phyloP scores from a whole-genome alignment of 1,140 invertebrate genomes.

The Proales similis region DNA sequence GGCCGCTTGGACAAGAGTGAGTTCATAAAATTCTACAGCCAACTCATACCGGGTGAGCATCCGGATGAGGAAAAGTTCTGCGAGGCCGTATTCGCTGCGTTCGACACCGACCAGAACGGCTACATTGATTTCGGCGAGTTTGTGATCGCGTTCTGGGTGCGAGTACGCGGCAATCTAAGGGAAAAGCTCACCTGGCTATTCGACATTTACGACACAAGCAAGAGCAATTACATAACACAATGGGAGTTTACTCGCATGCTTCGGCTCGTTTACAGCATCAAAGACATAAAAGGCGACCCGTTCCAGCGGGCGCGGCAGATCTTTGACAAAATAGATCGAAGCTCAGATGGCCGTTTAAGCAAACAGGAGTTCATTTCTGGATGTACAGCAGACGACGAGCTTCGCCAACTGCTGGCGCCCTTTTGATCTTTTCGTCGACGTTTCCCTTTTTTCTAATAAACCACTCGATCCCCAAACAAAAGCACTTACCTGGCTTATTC shows the following conservation, averaged over 20 bases:
- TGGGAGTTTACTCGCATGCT: conserved; percentile 24
- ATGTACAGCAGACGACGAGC: conserved; percentile 2
- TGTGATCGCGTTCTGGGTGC: conserved; percentile 17
- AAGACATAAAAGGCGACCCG: conserved; percentile 1
- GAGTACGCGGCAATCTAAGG: conserved; percentile 13
- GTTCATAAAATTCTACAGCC: conserved; percentile 33
- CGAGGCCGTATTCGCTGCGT: conserved; percentile 11
- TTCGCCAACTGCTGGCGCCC: conserved; percentile 32
- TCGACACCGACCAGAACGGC: conserved; percentile 17
- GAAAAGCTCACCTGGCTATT: conserved; percentile 34
- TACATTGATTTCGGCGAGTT: conserved; percentile 38
- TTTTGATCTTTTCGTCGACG: no score
- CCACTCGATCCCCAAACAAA: background rate
- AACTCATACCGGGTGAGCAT: conserved; percentile 6
- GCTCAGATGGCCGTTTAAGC: conserved; percentile 3
- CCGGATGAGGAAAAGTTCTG: conserved; percentile 15
- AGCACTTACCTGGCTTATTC: conserved; percentile 17
- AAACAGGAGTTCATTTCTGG: conserved; percentile 37
- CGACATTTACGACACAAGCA: conserved; percentile 36
- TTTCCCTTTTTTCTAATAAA: conserved; percentile 59
- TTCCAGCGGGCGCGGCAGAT: background rate
- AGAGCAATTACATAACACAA: conserved; percentile 11
- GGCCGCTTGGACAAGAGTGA: conserved; percentile 12
- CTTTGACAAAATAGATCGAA: conserved; percentile 12
- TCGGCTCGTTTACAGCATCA: conserved; percentile 11